Base-by-base conservation (phyloP, 1,140 invertebrate genomes). In the Drosophila aff. region DNA sequence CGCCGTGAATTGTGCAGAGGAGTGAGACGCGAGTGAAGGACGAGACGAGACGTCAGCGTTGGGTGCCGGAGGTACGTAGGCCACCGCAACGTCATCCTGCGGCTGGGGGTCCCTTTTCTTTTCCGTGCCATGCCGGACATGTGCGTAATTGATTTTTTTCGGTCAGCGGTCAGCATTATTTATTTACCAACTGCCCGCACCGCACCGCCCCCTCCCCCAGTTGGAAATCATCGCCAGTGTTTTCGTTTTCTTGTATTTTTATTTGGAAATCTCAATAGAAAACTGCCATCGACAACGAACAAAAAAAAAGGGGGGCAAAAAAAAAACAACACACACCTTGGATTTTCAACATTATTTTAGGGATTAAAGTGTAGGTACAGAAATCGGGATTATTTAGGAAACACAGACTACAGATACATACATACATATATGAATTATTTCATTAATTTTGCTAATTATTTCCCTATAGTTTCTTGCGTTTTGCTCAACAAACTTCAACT, bases 261-360 rank as follows among this genome's bases (percentile, higher is more conserved):
- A 74, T 75, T 75, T 23, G 69, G 31, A 75, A 75, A 75, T 63
- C 46, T 75, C 72, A 43, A 74, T 74, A 75, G 58, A 75, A 75
- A 73, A 75, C 43, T 50, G 41, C 43, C 36, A 28, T 31, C 44
- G 16, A 31, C 44, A 49, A 49, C 28, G 16, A 46, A 31, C 13
- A 66, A 46, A 1, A 52, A 31, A n/a, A 23, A 23, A 47, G 5
- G 13, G 15, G 13, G 1, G 10, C 21, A 13, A 55, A 58, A 58
- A 41, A 38, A 72, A 38, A 53, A 52, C 11, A 62, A 50, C 38
- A 61, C 26, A 52, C 43, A 41, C 46, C 23, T 71, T 46, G 41
- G 46, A 57, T 33, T 74, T 73, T 60, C 33, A 73, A 73, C 69
- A 71, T 61, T 73, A 61, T 41, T 73, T 72, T 73, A 43, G 68